Base-by-base conservation (phyloP, 1,140 invertebrate species). In the Drosophila nigromelanica region DNA sequence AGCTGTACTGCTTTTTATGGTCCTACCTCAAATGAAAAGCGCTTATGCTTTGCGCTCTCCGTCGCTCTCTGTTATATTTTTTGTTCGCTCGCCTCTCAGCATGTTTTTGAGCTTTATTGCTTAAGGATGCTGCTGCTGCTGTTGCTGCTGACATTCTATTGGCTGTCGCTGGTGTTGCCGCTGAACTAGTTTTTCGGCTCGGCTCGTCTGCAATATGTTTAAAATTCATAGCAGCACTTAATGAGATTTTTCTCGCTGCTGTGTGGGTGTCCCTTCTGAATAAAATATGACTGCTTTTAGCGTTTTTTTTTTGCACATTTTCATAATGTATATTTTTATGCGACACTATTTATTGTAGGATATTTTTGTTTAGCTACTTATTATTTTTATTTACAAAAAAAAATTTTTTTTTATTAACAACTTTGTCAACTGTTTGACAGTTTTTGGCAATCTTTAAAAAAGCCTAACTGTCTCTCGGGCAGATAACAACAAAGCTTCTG, bases 141-240 rank as follows among this genome's bases (percentile, higher is more conserved):
- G 72, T 18, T n/a, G n/a, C n/a, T n/a, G n/a, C n/a, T n/a, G 18
- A 35, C 56, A 74, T 89, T 68, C 79, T 61, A 87, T 87, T 87
- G 83, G 83, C 80, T 80, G 66, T 50, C 40, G 54, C 61, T 63
- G 69, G 75, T 79, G 83, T 76, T 80, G 66, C 47, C 40, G 54
- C 61, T 63, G 69, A 78, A 80, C 66, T 78, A 40, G 73, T 43
- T 73, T 73, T 73, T 81, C 71, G 71, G 63, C 43, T 66, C 47
- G 60, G 50, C 59, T 73, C 62, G 71, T 76, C 48, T 63, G 85
- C 73, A 89, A 83, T 73, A 89, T 87, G 85, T 87, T 87, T 87
- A 87, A 87, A 89, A 87, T 87, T 87, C 83, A 85, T 87, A 72
- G 83, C 83, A 89, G 69, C 52, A 70, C 70, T 80, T 83, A 87